Evolutionary conservation across 2,797 vertebrate species (phyloP), one percentile per base, ranked within the genome.

Genomic region (Okamejei kenojei): DNA sequence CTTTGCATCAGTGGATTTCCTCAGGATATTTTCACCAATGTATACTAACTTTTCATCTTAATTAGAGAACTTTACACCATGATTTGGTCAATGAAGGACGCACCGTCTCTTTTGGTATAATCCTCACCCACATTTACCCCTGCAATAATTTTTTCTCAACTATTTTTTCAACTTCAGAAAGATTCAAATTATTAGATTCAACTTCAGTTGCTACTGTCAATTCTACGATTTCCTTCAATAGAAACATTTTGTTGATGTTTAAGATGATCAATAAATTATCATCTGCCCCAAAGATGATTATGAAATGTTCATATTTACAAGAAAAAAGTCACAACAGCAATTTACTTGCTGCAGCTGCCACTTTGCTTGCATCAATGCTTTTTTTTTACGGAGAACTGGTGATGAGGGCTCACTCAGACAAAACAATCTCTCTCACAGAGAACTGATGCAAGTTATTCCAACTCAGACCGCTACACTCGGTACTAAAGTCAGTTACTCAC

Each of bases 401-500:
- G 78, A 19, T 8, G 15, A 80, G 78, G 78, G 35, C 1, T 45
- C 9, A 17, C 3, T 38, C 13, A 80, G 4, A 7, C 0, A 10
- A 54, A 6, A 81, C 38, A 23, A 1, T 23, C 35, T 45, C 79
- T 21, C 38, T 38, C 38, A 54, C 6, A 21, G 15, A 45, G 4
- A 8, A 7, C 35, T 17, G 15, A 78, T 78, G 8, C 76, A 32
- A 32, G 17, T 35, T 76, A 76, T 76, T 26, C 21, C 74, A 76
- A 76, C 23, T 78, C 76, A 78, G 29, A 23, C 26, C 80, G 10
- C 32, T 45, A 80, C 78, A 82, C 29, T 38, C 17, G 29, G 35
- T 58, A 58, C 21, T 58, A 26, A 82, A 54, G 23, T 6, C 23
- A 23, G 15, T 1, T 23, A 93, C 97, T 97, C 94, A 99, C 99